These are phyloP conservation scores for Eurystomus glaucurus DNA, from an alignment of 2,797 vertebrate species.

Conservation along the genomic window DNA sequence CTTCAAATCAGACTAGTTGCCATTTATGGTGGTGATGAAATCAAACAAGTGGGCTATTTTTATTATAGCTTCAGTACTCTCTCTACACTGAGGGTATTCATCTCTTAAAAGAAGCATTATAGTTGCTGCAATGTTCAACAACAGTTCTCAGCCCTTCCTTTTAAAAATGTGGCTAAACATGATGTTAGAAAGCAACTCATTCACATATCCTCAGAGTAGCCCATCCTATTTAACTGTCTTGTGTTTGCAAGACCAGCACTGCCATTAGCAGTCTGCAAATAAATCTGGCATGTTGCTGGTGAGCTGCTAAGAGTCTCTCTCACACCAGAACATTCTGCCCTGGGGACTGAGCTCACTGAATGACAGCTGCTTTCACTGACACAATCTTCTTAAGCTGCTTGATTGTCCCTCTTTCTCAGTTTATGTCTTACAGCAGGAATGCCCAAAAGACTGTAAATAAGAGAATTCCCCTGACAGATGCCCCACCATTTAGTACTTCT, in stretches of 20 bases:
- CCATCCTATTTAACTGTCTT: background rate
- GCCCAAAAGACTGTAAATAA: background rate
- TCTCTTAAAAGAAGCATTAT: background rate
- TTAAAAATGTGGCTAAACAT: background rate
- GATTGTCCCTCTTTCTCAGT: background rate
- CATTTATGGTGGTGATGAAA: background rate
- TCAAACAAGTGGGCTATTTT: background rate
- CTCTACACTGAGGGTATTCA: background rate
- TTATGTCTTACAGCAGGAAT: background rate
- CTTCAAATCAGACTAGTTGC: background rate
- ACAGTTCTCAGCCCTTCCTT: fast-evolving
- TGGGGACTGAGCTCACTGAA: background rate
- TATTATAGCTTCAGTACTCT: background rate
- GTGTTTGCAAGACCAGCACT: background rate
- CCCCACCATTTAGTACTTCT: background rate
- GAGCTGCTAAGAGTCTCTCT: background rate
- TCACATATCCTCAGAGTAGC: background rate
- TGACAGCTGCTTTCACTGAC: background rate
- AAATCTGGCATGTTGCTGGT: background rate
- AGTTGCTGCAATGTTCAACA: background rate
- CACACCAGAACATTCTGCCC: background rate
- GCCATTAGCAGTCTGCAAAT: background rate
- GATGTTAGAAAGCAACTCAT: background rate
- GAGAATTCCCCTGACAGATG: background rate
- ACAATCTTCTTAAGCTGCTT: background rate